Evolutionary conservation across 2,113 vertebrate species (phyloP).

Genomic region (Vanacampus margaritifer): DNA sequence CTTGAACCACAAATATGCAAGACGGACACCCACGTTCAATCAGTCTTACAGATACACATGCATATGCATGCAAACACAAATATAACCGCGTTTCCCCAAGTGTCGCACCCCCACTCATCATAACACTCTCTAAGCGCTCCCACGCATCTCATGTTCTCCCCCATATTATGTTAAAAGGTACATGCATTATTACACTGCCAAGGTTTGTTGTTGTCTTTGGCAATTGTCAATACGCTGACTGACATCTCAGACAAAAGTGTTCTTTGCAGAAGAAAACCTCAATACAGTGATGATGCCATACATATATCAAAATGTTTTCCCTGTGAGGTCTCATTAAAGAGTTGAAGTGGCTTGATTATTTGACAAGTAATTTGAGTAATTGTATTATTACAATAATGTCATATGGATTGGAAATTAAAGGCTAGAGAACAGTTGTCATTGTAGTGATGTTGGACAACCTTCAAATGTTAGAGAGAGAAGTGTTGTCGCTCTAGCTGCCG

Average conservation of each 20-base stretch:
- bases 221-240: slow-evolving; percentile 39
- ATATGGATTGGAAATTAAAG: slow-evolving; percentile 10
- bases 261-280: slow-evolving; percentile 42
- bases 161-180: slow-evolving; percentile 57
- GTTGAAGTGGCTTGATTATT: slow-evolving; percentile 16
- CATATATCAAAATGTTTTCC: background rate
- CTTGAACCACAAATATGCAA: slow-evolving; percentile 40
- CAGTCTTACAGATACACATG: slow-evolving; percentile 17
- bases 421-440: slow-evolving; percentile 16
- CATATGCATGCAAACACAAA: slow-evolving; percentile 1
- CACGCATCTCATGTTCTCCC: slow-evolving; percentile 68
- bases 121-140: slow-evolving; percentile 51
- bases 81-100: slow-evolving; percentile 2
- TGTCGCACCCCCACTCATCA: slow-evolving; percentile 43
- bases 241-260: slow-evolving; percentile 40
- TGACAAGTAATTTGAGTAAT: slow-evolving; percentile 28
- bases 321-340: slow-evolving; percentile 35
- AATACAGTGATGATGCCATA: slow-evolving; percentile 36
- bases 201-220: slow-evolving; percentile 61
- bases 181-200: slow-evolving; percentile 52
- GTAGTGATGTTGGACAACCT: background rate
- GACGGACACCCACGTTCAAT: slow-evolving; percentile 39
- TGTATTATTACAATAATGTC: slow-evolving; percentile 17
- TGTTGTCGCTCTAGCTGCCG: no score
- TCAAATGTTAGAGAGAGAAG: background rate